These are phyloP conservation scores for Zosterops borbonicus DNA, from an alignment of 2,113 vertebrate species.

Conservation along the genomic window DNA sequence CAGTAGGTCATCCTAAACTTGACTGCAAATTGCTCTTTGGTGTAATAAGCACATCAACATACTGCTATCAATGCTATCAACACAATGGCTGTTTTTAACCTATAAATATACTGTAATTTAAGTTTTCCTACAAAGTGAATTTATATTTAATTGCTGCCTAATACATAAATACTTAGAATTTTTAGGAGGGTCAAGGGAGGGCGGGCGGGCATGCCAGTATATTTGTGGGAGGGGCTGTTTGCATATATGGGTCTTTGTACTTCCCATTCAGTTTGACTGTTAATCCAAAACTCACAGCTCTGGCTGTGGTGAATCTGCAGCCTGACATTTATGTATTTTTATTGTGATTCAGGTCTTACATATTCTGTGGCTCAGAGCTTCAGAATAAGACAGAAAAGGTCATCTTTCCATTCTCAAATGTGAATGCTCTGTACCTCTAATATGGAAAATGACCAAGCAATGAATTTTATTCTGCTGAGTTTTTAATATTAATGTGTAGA, in stretches of 20 bases:
- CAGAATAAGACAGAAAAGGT: conserved; percentile 27
- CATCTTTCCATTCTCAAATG: conserved; percentile 19
- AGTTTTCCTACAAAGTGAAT: conserved; percentile 71
- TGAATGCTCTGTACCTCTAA: conserved; percentile 36
- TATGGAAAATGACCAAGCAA: neutral
- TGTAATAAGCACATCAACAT: conserved; percentile 62
- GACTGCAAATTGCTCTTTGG: conserved; percentile 56
- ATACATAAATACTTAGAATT: conserved; percentile 58
- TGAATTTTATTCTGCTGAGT: neutral
- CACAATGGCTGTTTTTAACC: conserved; percentile 64
- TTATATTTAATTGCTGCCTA: conserved; percentile 71
- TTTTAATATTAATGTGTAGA: neutral
- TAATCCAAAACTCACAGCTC: conserved; percentile 32
- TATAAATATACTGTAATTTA: conserved; percentile 70
- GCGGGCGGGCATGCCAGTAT: neutral
- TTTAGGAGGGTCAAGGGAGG: conserved; percentile 21
- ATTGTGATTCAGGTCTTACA: neutral
- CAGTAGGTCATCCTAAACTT: conserved; percentile 26
- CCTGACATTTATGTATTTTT: neutral
- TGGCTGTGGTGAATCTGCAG: conserved; percentile 1
- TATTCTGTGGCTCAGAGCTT: neutral
- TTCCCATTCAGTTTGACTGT: neutral
- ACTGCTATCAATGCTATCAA: conserved; percentile 52
- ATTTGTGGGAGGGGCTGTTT: neutral
- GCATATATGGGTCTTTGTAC: conserved; percentile 30